Conservation (phyloP, 2,113 vertebrate species). For the Sclerurus mexicanus region DNA sequence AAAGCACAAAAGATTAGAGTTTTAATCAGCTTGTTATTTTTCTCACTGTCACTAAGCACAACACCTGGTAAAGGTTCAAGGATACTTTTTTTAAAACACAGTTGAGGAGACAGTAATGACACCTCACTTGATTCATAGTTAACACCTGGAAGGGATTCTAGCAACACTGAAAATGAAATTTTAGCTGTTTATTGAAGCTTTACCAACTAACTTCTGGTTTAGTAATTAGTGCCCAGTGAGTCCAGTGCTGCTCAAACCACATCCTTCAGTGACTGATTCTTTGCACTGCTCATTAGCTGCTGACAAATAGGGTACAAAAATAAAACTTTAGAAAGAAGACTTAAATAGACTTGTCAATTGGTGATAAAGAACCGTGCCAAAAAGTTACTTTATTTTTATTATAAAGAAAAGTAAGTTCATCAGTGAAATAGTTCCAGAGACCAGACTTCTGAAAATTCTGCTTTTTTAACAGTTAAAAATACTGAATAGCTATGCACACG, state of each 20-base stretch:
- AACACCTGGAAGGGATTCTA: not conserved
- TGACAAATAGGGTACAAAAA: not conserved
- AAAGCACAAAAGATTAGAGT: not conserved
- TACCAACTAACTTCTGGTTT: not conserved
- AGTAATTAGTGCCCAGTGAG: not conserved
- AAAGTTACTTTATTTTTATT: slow-evolving; percentile 19
- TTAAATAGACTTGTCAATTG: slow-evolving; percentile 14
- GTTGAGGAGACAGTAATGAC: not conserved
- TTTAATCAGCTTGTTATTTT: not conserved
- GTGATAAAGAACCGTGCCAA: not conserved
- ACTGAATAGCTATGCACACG: not conserved
- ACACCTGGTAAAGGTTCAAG: not conserved
- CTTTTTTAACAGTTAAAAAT: not conserved
- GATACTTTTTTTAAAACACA: not conserved
- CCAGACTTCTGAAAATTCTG: not conserved
- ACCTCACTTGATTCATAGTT: not conserved
- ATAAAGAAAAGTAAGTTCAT: not conserved
- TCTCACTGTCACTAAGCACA: not conserved
- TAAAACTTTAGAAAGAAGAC: not conserved
- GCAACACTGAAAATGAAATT: not conserved
- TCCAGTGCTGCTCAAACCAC: not conserved
- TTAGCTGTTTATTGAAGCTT: not conserved
- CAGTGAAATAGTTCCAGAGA: not conserved
- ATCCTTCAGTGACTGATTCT: not conserved
- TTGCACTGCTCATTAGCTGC: not conserved